Evolutionary conservation across 2,797 vertebrate genomes (phyloP), one percentile per base, ranked within the genome.

Genomic region (Thunnus albacares): DNA sequence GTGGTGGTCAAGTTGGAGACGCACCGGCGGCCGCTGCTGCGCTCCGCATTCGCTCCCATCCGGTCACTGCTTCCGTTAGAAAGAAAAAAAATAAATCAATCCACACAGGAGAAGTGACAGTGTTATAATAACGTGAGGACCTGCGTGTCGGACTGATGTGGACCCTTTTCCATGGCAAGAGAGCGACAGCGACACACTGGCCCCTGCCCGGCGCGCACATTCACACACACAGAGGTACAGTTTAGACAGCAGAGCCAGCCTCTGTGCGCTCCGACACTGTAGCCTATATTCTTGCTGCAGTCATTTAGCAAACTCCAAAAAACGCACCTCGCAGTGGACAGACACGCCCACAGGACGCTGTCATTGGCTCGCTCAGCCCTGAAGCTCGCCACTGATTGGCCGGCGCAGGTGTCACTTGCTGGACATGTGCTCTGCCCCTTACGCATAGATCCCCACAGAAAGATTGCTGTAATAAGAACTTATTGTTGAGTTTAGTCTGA

Each of bases 271-370:
- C 91, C 81, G 83, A 94, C 94, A 81, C 93, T 93, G 95, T 43
- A 38, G 45, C 45, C 10, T 93, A 87, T 96, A 97, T 96, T 88
- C 96, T 95, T 97, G 95, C 97, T 97, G 98, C 97, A 98, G 98
- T 98, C 96, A 98, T 99, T 98, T 98, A 97, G 95, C 96, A 98
- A 97, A 98, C 97, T 97, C 94, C 93, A 71, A 87, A 93, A 93
- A 92, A 94, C 94, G 94, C 91, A 92, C 84, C 91, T 93, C 92
- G 62, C 90, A 69, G 94, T 65, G 84, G 56, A 43, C 57, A 51
- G 90, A 83, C 93, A 94, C 96, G 94, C 96, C 96, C 90, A 92
- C 92, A 70, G 2, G 14, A 30, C 1, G 78, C 82, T 52, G 82
- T 49, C 66, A 96, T 96, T 96, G 95, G 95, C 11, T 86, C 13